Evolutionary conservation across 2,113 vertebrate species (phyloP).

Genomic region (Protobothrops flavoviridis): DNA sequence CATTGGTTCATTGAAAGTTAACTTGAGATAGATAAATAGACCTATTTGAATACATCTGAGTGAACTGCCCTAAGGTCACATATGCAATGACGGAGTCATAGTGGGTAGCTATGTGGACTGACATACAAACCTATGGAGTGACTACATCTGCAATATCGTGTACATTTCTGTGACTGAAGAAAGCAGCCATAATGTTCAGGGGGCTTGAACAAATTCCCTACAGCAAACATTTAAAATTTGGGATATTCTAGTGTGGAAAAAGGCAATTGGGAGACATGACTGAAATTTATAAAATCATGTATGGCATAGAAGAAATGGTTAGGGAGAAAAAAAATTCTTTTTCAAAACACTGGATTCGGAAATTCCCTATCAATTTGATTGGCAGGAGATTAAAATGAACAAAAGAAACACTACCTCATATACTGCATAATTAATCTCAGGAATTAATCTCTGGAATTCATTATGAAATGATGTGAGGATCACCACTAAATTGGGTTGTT

Average conservation of each 20-base stretch:
- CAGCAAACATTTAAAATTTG: background rate
- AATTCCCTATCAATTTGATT: background rate
- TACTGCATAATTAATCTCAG: background rate
- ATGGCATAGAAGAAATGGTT: background rate
- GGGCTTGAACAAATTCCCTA: background rate
- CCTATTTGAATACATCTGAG: background rate
- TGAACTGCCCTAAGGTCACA: background rate
- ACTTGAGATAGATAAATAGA: background rate
- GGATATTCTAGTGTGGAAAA: background rate
- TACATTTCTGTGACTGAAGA: no score
- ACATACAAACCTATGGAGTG: background rate
- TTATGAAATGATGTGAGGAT: background rate
- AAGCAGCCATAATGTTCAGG: no score
- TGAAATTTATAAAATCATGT: background rate
- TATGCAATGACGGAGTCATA: background rate
- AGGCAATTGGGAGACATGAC: background rate
- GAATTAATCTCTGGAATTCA: background rate
- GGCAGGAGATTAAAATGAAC: background rate
- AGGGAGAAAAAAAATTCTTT: background rate
- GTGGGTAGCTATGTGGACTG: background rate
- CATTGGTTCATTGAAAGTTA: background rate
- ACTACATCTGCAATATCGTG: no score
- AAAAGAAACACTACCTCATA: background rate
- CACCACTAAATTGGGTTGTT: background rate
- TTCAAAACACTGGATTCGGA: background rate